phyloP scores from a whole-genome alignment of 2,888 invertebrate species.

The Azorinus chamasolen region DNA sequence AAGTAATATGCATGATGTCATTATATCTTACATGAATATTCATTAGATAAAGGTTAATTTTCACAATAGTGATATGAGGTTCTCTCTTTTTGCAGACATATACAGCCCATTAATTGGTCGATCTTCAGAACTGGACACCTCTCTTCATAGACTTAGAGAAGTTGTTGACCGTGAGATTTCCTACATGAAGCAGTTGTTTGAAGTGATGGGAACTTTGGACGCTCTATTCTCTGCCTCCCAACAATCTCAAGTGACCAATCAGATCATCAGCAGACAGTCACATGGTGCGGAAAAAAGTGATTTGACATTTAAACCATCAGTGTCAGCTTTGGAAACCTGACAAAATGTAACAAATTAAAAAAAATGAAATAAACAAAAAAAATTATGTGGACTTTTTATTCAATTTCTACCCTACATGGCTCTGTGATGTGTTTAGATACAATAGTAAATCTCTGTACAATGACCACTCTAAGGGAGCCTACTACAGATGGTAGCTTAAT shows the following conservation, averaged over 20 bases:
- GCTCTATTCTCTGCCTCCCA: conserved; percentile 81
- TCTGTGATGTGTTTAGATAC: too few relatives aligned
- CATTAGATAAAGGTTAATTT: too few relatives aligned
- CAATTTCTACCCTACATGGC: too few relatives aligned
- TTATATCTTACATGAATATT: too few relatives aligned
- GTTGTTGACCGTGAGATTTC: conserved; percentile 90
- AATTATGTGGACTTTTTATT: too few relatives aligned
- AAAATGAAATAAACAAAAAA: too few relatives aligned
- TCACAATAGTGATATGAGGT: too few relatives aligned
- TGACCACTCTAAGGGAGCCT: too few relatives aligned
- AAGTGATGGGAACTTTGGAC: conserved; percentile 85
- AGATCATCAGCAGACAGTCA: conserved; percentile 20
- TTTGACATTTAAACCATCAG: conserved; percentile 50
- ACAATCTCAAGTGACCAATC: conserved; percentile 44
- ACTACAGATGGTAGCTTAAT: too few relatives aligned
- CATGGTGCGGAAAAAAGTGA: conserved; percentile 15
- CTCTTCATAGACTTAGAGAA: conserved; percentile 89
- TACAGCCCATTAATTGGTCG: conserved; percentile 86
- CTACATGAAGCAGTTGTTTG: conserved; percentile 85
- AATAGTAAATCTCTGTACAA: too few relatives aligned
- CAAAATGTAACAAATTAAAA: neutral
- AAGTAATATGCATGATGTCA: too few relatives aligned
- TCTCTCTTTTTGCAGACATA: conserved; percentile 75
- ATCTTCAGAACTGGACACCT: conserved; percentile 89
- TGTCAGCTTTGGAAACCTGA: conserved; percentile 41